phyloP scores from a whole-genome alignment of 2,888 invertebrate species.

The Gortyna flavago region DNA sequence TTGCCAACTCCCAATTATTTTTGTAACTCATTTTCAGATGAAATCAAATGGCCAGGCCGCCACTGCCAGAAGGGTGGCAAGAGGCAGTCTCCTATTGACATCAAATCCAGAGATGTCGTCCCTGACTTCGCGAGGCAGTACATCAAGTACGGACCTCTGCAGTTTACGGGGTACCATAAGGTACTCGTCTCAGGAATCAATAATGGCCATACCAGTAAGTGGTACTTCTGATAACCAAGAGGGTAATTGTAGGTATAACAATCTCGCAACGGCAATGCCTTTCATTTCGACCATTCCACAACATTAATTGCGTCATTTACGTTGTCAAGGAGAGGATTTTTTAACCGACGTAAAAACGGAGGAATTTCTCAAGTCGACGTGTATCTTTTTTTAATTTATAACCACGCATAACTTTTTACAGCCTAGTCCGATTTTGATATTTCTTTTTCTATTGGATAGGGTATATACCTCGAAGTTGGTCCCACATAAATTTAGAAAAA shows the following conservation, averaged over 20 bases:
- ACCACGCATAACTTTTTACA: too few relatives aligned
- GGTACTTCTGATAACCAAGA: neutral
- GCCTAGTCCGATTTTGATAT: too few relatives aligned
- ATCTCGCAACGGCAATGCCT: neutral
- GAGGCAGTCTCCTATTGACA: conserved; percentile 85
- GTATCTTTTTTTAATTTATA: too few relatives aligned
- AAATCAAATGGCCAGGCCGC: conserved; percentile 78
- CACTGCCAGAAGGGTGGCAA: conserved; percentile 77
- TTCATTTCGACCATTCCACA: neutral
- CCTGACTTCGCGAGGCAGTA: conserved; percentile 75
- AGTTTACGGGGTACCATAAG: conserved; percentile 89
- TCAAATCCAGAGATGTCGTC: conserved; percentile 73
- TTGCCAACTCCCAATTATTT: too few relatives aligned
- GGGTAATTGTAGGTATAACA: neutral
- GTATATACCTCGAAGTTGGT: too few relatives aligned
- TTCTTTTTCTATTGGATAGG: too few relatives aligned
- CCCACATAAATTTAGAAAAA: too few relatives aligned
- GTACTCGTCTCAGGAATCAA: conserved; percentile 90
- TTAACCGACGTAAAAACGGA: too few relatives aligned
- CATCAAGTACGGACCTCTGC: conserved; percentile 84
- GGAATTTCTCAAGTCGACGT: too few relatives aligned
- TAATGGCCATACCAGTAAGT: conserved; percentile 92
- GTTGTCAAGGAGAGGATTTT: too few relatives aligned
- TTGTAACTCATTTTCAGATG: conserved; percentile 70
- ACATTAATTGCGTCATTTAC: too few relatives aligned